Conservation (phyloP, 2,797 vertebrate genomes). For the Antennarius maculatus region DNA sequence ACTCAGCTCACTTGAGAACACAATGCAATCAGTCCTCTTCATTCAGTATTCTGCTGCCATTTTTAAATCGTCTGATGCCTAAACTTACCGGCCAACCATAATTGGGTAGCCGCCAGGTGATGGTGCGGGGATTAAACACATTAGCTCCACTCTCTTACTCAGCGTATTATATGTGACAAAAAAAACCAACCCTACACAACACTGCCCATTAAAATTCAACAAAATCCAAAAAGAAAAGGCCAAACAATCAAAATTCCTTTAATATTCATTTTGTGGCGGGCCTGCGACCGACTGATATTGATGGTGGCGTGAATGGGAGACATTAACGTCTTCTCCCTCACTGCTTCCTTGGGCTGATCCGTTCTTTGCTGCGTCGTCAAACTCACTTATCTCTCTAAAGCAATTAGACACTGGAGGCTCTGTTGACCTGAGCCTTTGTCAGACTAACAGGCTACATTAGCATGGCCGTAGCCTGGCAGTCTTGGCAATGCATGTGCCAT, state of each 20-base stretch:
- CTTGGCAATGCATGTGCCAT: constrained; percentile 65
- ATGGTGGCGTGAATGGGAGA: constrained; percentile 68
- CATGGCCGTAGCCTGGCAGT: constrained; percentile 65
- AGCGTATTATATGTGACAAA: constrained; percentile 65
- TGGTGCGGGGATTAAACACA: constrained; percentile 67
- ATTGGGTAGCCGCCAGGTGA: constrained; percentile 62
- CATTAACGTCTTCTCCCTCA: constrained; percentile 76
- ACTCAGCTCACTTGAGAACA: constrained; percentile 30
- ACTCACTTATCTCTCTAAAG: constrained; percentile 81
- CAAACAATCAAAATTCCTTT: constrained; percentile 77
- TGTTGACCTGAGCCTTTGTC: constrained; percentile 80
- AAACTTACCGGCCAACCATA: constrained; percentile 51
- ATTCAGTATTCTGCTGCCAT: constrained; percentile 36
- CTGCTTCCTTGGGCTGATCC: constrained; percentile 61
- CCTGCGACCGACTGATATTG: constrained; percentile 75
- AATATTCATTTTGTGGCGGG: constrained; percentile 75
- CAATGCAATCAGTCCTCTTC: constrained; percentile 27
- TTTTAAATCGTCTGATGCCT: constrained; percentile 26
- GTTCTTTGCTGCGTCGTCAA: constrained; percentile 74
- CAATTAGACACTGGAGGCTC: constrained; percentile 82
- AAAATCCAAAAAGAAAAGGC: constrained; percentile 51
- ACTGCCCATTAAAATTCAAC: constrained; percentile 73
- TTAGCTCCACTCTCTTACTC: constrained; percentile 67
- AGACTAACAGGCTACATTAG: constrained; percentile 75
- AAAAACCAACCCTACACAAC: constrained; percentile 38